A percentile compares a stretch with the other conserved stretches of the same genome.
Conservation (phyloP, 2,113 vertebrate genomes). For the Solea senegalensis region DNA sequence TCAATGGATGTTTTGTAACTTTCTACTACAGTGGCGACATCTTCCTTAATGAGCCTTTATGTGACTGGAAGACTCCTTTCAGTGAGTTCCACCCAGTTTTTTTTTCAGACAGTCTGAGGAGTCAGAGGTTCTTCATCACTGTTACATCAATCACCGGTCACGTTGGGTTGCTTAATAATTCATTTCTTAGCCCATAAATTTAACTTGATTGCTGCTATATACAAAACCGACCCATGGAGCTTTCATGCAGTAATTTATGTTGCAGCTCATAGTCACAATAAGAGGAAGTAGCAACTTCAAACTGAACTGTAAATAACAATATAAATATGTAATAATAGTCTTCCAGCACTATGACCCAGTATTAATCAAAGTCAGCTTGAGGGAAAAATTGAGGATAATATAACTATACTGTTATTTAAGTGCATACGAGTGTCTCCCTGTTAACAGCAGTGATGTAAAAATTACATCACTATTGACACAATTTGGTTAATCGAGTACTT, state of each 20-base stretch:
- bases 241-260: neutral
- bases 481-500: too few relatives aligned
- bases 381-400: neutral
- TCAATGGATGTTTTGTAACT: too few relatives aligned
- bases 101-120: slow-evolving; percentile 11
- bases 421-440: neutral
- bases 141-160: neutral
- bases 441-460: too few relatives aligned
- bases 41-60: slow-evolving; percentile 2
- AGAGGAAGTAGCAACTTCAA: neutral
- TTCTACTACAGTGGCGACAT: neutral
- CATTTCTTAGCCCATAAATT: neutral
- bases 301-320: neutral
- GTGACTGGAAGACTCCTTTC: neutral
- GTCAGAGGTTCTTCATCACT: neutral
- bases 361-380: neutral
- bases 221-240: too few relatives aligned
- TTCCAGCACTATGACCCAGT: neutral
- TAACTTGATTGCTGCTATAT: too few relatives aligned
- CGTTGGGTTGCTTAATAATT: slow-evolving; percentile 2
- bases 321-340: neutral
- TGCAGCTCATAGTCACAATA: neutral
- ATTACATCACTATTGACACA: too few relatives aligned
- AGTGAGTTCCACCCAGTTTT: slow-evolving; percentile 3
- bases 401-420: neutral